Conservation (phyloP, 2,888 invertebrate genomes). For the Patella caerulea region DNA sequence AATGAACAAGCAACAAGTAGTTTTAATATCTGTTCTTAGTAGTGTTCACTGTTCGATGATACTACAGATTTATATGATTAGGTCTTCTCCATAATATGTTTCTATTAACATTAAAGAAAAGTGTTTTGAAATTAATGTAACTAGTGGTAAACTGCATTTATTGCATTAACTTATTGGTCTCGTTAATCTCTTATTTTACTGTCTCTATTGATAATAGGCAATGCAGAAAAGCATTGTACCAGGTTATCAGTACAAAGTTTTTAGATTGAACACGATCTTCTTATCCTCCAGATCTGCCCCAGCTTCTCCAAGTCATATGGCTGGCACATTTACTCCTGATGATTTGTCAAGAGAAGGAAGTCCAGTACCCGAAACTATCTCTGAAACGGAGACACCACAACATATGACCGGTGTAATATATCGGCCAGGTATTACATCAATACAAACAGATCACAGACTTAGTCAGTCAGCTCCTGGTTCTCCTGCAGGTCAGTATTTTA, state of each 20-base stretch:
- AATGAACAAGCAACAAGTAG: too few relatives aligned
- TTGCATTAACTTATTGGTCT: background rate
- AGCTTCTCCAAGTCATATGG: conserved; percentile 92
- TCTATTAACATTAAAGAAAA: background rate
- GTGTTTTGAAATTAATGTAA: background rate
- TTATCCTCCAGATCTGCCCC: conserved; percentile 89
- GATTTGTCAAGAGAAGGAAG: conserved; percentile 91
- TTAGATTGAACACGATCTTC: conserved; percentile 74
- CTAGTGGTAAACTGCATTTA: background rate
- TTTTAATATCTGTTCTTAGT: too few relatives aligned
- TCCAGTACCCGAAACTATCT: conserved; percentile 78
- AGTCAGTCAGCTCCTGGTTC: conserved; percentile 80
- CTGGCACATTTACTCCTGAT: conserved; percentile 88
- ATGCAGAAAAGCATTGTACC: too few relatives aligned
- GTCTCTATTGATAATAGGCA: background rate
- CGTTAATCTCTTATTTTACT: background rate
- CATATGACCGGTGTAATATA: background rate
- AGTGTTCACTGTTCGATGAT: too few relatives aligned
- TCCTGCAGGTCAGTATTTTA: conserved; percentile 67
- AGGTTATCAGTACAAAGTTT: background rate
- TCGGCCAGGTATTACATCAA: background rate
- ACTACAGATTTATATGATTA: too few relatives aligned
- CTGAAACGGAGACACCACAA: conserved; percentile 40
- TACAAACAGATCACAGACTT: conserved; percentile 56
- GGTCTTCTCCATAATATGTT: background rate